These are phyloP conservation scores for Psephotus haematonotus DNA, from an alignment of 2,113 vertebrate genomes.

Conservation along the genomic window DNA sequence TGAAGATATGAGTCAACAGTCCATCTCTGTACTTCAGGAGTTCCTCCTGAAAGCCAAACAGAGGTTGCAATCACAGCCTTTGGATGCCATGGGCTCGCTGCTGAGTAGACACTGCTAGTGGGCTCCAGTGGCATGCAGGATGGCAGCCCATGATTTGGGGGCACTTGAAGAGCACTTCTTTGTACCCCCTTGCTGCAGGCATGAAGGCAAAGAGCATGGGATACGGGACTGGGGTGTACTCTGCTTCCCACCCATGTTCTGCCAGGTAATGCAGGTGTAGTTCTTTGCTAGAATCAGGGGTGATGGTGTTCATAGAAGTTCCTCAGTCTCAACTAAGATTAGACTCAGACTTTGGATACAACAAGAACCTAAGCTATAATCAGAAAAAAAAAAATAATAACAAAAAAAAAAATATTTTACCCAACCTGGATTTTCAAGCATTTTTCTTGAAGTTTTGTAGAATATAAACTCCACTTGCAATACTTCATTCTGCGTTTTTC, in stretches of 20 bases:
- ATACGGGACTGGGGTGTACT: neutral
- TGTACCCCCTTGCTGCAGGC: neutral
- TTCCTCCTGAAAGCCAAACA: neutral
- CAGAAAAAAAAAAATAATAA: neutral
- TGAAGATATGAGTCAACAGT: neutral
- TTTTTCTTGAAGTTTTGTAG: neutral
- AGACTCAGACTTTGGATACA: neutral
- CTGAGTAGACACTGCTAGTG: neutral
- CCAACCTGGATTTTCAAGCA: neutral
- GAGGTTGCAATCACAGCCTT: neutral
- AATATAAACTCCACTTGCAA: neutral
- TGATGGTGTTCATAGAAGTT: neutral
- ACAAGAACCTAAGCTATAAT: neutral
- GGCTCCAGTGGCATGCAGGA: neutral
- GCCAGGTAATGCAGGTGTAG: neutral
- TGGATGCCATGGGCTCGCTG: fast-evolving
- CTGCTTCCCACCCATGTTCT: neutral
- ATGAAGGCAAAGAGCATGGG: neutral
- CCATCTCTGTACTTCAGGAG: neutral
- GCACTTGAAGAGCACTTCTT: neutral
- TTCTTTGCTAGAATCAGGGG: neutral
- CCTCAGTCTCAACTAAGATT: neutral
- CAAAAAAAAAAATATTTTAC: neutral
- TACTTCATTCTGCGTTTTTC: neutral
- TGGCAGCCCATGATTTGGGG: neutral